Evolutionary conservation across 2,888 invertebrate species (phyloP), one percentile per base, ranked within the genome.

Genomic region (Sturmia bella): DNA sequence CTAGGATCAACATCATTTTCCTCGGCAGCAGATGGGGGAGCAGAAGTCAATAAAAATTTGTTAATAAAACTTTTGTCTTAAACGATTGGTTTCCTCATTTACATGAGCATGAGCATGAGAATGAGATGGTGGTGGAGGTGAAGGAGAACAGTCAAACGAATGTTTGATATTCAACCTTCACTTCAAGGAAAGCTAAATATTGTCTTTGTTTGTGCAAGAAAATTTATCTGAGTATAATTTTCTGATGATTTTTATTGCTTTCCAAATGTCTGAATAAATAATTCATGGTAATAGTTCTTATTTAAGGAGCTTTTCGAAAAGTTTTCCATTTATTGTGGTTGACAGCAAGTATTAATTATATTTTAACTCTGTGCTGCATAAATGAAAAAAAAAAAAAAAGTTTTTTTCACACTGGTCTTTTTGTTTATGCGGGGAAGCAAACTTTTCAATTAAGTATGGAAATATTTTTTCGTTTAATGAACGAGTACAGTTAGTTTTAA

Each of bases 31-130:
- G 21, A 13, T 37, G 17, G 32, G 17, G 41, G 13, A 41, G 17
- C 27, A 63, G 24, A 45, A 13, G 1, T 17, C 15, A 41, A 63
- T 74, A 39, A 13, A 68, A 66, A 39, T 56, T 54, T 64, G 19
- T 37, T 63, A 45, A 56, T 45, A 48, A 74, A 64, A 64, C 73
- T 56, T 45, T 74, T 13, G 45, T 64, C 54, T 64, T 32, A 64
- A 56, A 64, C 24, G 37, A 63, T 56, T 56, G 45, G 43, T 63
- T 63, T 12, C 15, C 11, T 0, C 21, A n/a, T 19, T 45, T n/a
- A n/a, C n/a, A 17, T 1, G 19, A 6, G 12, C 57, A 2, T 12
- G 3, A 3, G 37, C 1, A 32, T 5, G 32, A 7, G 32, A n/a
- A n/a, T n/a, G 32, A 32, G 32, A 32, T 3, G 3, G 27, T 27